Percentiles rank a stretch among this genome's conserved stretches.
These are phyloP conservation scores for Apaloderma vittatum DNA, from an alignment of 2,113 vertebrate genomes.

Conservation along the genomic window DNA sequence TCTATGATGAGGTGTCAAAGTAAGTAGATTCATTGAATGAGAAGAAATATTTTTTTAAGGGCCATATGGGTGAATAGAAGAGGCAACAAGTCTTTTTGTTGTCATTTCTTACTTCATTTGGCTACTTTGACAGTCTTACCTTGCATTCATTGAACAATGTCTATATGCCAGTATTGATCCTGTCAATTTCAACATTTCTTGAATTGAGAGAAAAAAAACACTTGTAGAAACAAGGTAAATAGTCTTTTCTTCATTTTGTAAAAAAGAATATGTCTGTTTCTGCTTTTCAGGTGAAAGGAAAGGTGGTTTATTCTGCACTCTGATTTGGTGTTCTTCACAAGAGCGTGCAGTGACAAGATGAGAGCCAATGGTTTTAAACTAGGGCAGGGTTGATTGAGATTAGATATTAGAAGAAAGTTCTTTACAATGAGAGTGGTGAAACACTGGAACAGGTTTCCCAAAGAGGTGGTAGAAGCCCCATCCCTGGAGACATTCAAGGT, in stretches of 20 bases:
- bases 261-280: not conserved
- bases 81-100: not conserved
- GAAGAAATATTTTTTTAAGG: not conserved
- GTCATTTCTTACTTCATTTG: not conserved
- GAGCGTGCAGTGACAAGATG: no score
- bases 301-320: not conserved
- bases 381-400: no score
- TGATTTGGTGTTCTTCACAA: not conserved
- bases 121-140: not conserved
- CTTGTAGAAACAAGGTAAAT: not conserved
- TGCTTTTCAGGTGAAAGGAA: constrained; percentile 5
- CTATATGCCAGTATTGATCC: not conserved
- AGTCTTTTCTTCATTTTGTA: not conserved
- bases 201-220: not conserved
- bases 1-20: not conserved
- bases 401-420: no score
- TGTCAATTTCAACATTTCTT: not conserved
- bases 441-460: no score
- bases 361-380: no score
- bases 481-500: no score
- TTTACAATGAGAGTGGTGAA: no score
- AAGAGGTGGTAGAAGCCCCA: no score
- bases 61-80: not conserved
- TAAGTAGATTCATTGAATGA: not conserved
- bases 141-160: not conserved